Evolutionary conservation across 1,140 invertebrate species (phyloP), one percentile per base, ranked within the genome.

Genomic region (Bilobella aurantiaca): DNA sequence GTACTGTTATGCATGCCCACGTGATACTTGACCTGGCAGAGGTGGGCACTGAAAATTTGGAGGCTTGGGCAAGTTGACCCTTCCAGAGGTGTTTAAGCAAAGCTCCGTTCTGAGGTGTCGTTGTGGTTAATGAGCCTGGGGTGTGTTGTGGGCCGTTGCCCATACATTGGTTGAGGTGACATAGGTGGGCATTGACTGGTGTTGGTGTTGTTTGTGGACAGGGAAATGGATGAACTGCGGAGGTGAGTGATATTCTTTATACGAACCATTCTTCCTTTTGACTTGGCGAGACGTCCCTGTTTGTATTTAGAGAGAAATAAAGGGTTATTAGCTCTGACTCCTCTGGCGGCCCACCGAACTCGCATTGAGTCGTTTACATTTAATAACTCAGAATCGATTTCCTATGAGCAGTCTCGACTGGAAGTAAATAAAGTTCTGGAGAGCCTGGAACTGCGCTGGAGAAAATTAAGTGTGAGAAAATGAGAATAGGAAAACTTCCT

Each of bases 231-330:
- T 30, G 3, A 8, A 30, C 28, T 53, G 3, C 8, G 12, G 32
- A 37, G 49, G 58, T 16, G 27, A 16, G 28, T 14, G 28, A 28
- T 62, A 2, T 42, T 5, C n/a, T 61, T 72, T 63, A 72, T 59
- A 72, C 71, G 61, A 72, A 72, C 71, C 71, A 72, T 70, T 72
- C 71, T 67, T 72, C 71, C 58, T 72, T 72, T 62, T 72, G 71
- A 69, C 68, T 72, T 25, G 71, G 71, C 58, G 71, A 72, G 60
- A 72, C 61, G 62, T 71, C 71, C 57, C 71, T 72, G 68, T 62
- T 53, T 23, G 12, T 12, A 53, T 16, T 18, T 23, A 5, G 49
- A 53, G 23, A 53, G 25, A 53, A 53, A 53, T 8, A 14, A 8
- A 53, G 21, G 25, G 23, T 18, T 18, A 23, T 16, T 5, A 53